These are phyloP conservation scores for Dendrolimus pini DNA, from an alignment of 2,888 invertebrate species.

Conservation along the genomic window DNA sequence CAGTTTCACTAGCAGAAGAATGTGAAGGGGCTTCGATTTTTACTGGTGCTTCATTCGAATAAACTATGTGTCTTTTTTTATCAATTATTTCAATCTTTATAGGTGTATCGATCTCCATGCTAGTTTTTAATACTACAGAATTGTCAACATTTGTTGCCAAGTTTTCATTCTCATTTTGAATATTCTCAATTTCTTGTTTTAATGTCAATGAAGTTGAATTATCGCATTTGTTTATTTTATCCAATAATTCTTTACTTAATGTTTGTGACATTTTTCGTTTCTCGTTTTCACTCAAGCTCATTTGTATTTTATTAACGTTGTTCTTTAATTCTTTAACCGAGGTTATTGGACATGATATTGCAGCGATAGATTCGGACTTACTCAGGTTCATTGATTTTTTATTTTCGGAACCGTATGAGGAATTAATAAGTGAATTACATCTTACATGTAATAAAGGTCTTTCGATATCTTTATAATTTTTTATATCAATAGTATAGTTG, in stretches of 20 bases:
- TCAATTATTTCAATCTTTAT: conserved; percentile 9
- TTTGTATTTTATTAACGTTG: conserved; percentile 67
- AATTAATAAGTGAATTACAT: conserved; percentile 73
- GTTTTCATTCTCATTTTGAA: conserved; percentile 46
- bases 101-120: conserved; percentile 5
- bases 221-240: conserved; percentile 75
- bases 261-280: conserved; percentile 84
- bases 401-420: conserved; percentile 47
- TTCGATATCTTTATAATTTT: conserved; percentile 40
- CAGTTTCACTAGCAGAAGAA: conserved; percentile 80
- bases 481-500: conserved; percentile 80
- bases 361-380: conserved; percentile 77
- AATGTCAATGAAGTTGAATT: conserved; percentile 28
- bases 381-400: conserved; percentile 50
- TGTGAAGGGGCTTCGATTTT: conserved; percentile 47
- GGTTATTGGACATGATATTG: conserved; percentile 61
- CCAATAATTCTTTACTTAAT: conserved; percentile 83
- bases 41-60: conserved; percentile 26
- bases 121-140: conserved; percentile 1
- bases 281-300: conserved; percentile 79
- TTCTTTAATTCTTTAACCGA: conserved; percentile 66
- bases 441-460: conserved; percentile 71
- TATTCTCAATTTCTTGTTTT: conserved; percentile 78
- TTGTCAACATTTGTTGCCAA: background rate
- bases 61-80: conserved; percentile 36